These are phyloP conservation scores for Zaprionus ornatus DNA, from an alignment of 1,140 invertebrate species.

Conservation along the genomic window DNA sequence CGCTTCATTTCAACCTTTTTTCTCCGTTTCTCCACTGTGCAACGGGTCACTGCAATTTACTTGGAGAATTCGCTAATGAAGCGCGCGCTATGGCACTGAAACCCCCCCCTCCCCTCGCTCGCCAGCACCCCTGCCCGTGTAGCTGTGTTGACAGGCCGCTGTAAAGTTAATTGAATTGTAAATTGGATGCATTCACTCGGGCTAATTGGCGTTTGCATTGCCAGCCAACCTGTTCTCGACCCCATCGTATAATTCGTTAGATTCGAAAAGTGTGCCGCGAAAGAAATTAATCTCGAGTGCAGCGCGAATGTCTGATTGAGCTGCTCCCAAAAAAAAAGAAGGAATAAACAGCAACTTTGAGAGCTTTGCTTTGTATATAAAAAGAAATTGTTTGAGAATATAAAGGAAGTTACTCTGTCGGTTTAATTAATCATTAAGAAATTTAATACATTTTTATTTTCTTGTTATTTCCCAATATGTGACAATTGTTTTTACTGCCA, in stretches of 20 bases:
- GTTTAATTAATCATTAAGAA: too few species aligned
- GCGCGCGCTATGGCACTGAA: slow-evolving; percentile 57
- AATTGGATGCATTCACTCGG: slow-evolving; percentile 62
- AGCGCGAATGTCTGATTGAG: not conserved
- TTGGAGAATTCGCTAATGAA: slow-evolving; percentile 72
- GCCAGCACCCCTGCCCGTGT: not conserved
- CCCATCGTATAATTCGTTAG: slow-evolving; percentile 4
- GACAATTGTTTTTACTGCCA: too few species aligned
- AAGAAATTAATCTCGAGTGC: not conserved
- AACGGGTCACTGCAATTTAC: slow-evolving; percentile 73
- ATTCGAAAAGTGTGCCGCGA: not conserved
- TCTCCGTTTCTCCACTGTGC: slow-evolving; percentile 22
- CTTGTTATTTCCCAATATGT: too few species aligned
- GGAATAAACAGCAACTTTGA: not conserved
- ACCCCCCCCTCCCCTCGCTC: not conserved
- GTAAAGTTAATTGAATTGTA: slow-evolving; percentile 79
- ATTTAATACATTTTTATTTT: too few species aligned
- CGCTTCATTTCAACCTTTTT: slow-evolving; percentile 23
- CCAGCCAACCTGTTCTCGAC: not conserved
- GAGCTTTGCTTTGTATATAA: not conserved
- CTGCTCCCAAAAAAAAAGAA: not conserved
- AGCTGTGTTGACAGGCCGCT: slow-evolving; percentile 68
- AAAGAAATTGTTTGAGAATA: not conserved
- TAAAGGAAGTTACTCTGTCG: not conserved
- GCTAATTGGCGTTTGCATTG: slow-evolving; percentile 64